Base-by-base conservation (phyloP, 2,888 invertebrate genomes). In the Dicyrtoma fusca region DNA sequence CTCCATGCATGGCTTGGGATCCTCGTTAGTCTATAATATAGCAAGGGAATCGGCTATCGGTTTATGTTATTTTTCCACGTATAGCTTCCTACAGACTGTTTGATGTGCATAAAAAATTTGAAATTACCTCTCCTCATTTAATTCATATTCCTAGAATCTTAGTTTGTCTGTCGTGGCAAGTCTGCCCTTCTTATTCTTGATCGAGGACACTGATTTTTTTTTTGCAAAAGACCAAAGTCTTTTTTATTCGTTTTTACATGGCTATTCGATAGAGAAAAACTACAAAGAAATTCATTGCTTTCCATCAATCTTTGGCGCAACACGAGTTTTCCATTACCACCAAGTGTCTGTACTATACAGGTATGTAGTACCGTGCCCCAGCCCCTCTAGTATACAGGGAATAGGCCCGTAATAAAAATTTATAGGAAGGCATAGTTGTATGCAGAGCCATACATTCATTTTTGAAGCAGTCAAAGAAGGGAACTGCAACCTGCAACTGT, bases 321-420 rank as follows among this genome's bases (percentile, higher is more conserved):
- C 68, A 68, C 25, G 68, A 59, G 57, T 55, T 68, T 57, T 68
- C 68, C 68, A 68, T 68, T 68, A 68, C 53, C 66, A 13, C 25
- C 19, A 55, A 55, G n/a, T n/a, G n/a, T n/a, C n/a, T n/a, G n/a
- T 34, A 34, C 34, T 34, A n/a, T 34, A 34, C 34, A 5, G 8
- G 34, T 34, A 34, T 5, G 8, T 34, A 34, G 34, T 34, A 34
- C 34, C 34, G 4, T 5, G 8, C 8, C 34, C 34, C 34, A 5
- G 8, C 34, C 34, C 34, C 34, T 34, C 34, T n/a, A n/a, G n/a
- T n/a, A n/a, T n/a, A n/a, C n/a, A n/a, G n/a, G n/a, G n/a, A n/a
- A n/a, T n/a, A n/a, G n/a, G n/a, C n/a, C n/a, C n/a, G n/a, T n/a
- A n/a, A n/a, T n/a, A n/a, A n/a, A n/a, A n/a, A n/a, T n/a, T n/a